Evolutionary conservation across 2,113 vertebrate species (phyloP).

Genomic region (Sula dactylatra): DNA sequence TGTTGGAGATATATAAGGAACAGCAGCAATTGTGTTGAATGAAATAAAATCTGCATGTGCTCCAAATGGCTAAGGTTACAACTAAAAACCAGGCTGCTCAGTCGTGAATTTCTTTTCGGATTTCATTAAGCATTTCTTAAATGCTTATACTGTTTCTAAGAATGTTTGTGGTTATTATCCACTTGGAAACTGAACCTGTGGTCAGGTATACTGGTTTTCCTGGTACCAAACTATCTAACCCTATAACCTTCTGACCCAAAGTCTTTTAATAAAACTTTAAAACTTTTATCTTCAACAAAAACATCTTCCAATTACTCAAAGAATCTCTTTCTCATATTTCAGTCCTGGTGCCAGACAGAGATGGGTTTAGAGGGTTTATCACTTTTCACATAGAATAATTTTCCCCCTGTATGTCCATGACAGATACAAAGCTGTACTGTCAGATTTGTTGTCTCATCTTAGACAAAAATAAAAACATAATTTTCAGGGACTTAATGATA

Average conservation of each 20-base stretch:
- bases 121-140: neutral
- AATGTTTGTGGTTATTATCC: neutral
- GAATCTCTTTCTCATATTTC: neutral
- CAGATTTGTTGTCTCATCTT: neutral
- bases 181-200: neutral
- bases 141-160: neutral
- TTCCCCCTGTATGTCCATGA: neutral
- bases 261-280: neutral
- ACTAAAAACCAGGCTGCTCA: neutral
- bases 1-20: slow-evolving; percentile 27
- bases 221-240: neutral
- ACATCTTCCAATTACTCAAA: neutral
- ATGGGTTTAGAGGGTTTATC: slow-evolving; percentile 19
- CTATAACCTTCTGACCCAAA: neutral
- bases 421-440: neutral
- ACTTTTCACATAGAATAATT: slow-evolving; percentile 28
- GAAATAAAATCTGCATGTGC: slow-evolving; percentile 29
- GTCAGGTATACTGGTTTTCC: neutral
- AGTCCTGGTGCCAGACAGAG: slow-evolving; percentile 3
- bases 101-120: neutral
- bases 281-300: neutral
- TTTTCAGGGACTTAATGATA: neutral
- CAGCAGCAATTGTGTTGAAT: neutral
- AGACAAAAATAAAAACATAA: slow-evolving; percentile 11
- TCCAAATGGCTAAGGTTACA: slow-evolving; percentile 10